Evolutionary conservation across 2,888 invertebrate species (phyloP).

Genomic region (Exocentrus adspersus): DNA sequence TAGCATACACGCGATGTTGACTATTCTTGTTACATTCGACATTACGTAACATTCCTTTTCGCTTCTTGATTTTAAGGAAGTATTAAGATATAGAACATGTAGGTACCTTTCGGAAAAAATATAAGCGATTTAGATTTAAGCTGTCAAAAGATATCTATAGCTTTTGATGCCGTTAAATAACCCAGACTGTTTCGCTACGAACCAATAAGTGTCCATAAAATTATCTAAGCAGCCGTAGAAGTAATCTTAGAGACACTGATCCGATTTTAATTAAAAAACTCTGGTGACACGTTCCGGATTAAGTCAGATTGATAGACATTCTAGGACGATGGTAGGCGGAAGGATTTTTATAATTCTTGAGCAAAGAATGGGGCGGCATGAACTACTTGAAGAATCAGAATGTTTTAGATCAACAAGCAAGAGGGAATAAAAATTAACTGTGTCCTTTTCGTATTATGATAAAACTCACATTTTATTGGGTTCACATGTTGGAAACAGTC

Average conservation of each 20-base stretch:
- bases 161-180: too few relatives aligned
- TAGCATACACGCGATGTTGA: background rate
- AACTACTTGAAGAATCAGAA: too few relatives aligned
- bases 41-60: background rate
- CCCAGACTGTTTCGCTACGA: background rate
- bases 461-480: background rate
- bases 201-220: conserved; percentile 43
- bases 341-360: conserved; percentile 36
- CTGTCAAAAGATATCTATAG: too few relatives aligned
- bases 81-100: too few relatives aligned
- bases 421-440: too few relatives aligned
- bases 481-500: background rate
- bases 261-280: conserved; percentile 50
- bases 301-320: conserved; percentile 32
- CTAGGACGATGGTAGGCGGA: conserved; percentile 36
- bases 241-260: conserved; percentile 47
- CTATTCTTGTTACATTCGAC: background rate
- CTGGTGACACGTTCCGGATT: conserved; percentile 43
- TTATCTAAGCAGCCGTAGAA: conserved; percentile 49
- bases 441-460: background rate
- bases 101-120: too few relatives aligned
- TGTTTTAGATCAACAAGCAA: too few relatives aligned
- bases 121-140: too few relatives aligned
- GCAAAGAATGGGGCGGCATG: too few relatives aligned
- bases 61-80: too few relatives aligned